Percentiles rank a stretch among this genome's conserved stretches.
These are phyloP conservation scores for Vicugna pacos DNA, from an alignment of 2,113 vertebrate species.

Conservation along the genomic window DNA sequence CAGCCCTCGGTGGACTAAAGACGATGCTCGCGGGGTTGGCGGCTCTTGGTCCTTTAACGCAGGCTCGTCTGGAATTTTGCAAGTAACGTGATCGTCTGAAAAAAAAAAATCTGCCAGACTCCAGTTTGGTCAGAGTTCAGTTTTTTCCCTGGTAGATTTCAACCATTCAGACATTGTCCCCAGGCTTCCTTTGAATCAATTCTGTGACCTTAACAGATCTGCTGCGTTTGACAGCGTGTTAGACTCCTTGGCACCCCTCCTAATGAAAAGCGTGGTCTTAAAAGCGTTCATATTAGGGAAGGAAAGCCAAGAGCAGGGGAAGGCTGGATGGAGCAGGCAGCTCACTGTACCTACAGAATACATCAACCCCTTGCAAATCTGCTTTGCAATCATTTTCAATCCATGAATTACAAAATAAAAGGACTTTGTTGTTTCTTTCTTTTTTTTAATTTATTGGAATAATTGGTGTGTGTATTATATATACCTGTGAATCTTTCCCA, in stretches of 20 bases:
- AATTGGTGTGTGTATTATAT: background rate
- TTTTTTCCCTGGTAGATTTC: slow-evolving; percentile 79
- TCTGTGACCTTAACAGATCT: slow-evolving; percentile 71
- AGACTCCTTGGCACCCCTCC: background rate
- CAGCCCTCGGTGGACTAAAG: slow-evolving; percentile 48
- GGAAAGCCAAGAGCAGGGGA: background rate
- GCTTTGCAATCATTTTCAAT: background rate
- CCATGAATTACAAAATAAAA: background rate
- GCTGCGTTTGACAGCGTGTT: background rate
- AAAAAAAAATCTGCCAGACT: slow-evolving; percentile 65
- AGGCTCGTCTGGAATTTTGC: slow-evolving; percentile 56
- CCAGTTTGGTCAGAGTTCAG: slow-evolving; percentile 4
- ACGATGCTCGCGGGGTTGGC: slow-evolving; percentile 29
- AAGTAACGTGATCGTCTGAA: background rate
- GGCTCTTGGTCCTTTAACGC: slow-evolving; percentile 55
- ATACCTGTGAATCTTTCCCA: background rate
- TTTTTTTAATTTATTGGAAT: background rate
- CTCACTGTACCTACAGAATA: background rate
- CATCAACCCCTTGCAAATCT: background rate
- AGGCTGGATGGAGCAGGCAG: background rate
- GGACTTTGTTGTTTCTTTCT: too few relatives aligned
- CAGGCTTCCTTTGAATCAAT: slow-evolving; percentile 76
- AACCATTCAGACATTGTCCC: slow-evolving; percentile 73
- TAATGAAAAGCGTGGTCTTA: background rate
- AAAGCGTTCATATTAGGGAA: background rate